phyloP scores from a whole-genome alignment of 1,140 invertebrate species.

The Centruroides vittatus region DNA sequence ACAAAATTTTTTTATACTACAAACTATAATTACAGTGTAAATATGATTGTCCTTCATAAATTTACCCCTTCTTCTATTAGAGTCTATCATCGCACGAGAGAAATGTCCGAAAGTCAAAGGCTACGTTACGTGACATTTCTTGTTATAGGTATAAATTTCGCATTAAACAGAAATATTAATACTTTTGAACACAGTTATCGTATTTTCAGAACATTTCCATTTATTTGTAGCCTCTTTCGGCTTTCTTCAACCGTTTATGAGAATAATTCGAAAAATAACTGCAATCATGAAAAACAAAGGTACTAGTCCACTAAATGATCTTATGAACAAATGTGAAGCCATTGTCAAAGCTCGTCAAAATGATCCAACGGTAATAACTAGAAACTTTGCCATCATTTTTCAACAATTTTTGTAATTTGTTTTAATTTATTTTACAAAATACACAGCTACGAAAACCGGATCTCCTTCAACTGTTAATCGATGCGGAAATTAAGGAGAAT shows the following conservation, averaged over 20 bases:
- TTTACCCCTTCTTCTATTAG: constrained; percentile 9
- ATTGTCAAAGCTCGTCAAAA: constrained; percentile 4
- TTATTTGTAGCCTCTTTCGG: too few species aligned
- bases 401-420: too few species aligned
- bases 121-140: too few species aligned
- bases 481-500: not conserved
- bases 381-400: too few species aligned
- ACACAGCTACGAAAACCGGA: not conserved
- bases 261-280: not conserved
- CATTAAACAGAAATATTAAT: not conserved
- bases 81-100: not conserved
- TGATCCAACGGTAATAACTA: not conserved
- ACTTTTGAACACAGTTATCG: not conserved
- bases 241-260: too few species aligned
- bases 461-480: constrained; percentile 11
- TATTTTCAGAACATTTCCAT: not conserved
- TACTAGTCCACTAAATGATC: constrained; percentile 2
- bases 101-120: too few species aligned
- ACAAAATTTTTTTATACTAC: not conserved
- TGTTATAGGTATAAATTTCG: too few species aligned
- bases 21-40: not conserved
- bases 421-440: too few species aligned
- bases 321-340: not conserved
- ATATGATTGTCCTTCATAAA: not conserved
- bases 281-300: constrained; percentile 5